phyloP scores from a whole-genome alignment of 2,113 vertebrate genomes.

The Pipa parva region DNA sequence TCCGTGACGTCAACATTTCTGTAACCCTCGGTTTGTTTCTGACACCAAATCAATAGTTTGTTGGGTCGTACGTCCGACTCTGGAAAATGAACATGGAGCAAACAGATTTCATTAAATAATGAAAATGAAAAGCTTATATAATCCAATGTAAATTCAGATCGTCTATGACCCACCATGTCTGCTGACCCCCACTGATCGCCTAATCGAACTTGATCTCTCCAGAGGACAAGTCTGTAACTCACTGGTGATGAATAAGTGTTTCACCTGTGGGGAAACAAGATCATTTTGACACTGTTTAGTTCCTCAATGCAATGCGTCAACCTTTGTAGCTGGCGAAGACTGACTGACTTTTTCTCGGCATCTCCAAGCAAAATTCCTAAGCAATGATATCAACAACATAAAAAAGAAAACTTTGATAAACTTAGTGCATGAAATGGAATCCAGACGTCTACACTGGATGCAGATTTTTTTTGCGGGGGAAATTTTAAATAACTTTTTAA shows the following conservation, averaged over 20 bases:
- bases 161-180: conserved; percentile 70
- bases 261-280: conserved; percentile 67
- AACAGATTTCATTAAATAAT: not conserved
- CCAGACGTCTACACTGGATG: not conserved
- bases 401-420: not conserved
- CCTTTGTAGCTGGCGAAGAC: too few relatives aligned
- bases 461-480: too few relatives aligned
- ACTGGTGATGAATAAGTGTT: conserved; percentile 78
- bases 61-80: conserved; percentile 86
- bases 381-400: not conserved
- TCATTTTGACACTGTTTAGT: not conserved
- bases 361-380: not conserved
- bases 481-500: not conserved
- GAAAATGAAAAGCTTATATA: not conserved
- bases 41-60: conserved; percentile 91
- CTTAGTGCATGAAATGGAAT: not conserved
- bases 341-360: too few relatives aligned
- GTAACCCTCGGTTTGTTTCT: conserved; percentile 89
- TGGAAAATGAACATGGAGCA: conserved; percentile 46
- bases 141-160: not conserved
- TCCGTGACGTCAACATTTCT: conserved; percentile 73
- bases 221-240: conserved; percentile 76
- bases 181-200: conserved; percentile 79
- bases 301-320: too few relatives aligned
- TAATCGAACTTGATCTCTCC: conserved; percentile 74